A percentile compares a stretch with the other conserved stretches of the same genome.
These are phyloP conservation scores for Antitype chi DNA, from an alignment of 2,888 invertebrate genomes.

Conservation along the genomic window DNA sequence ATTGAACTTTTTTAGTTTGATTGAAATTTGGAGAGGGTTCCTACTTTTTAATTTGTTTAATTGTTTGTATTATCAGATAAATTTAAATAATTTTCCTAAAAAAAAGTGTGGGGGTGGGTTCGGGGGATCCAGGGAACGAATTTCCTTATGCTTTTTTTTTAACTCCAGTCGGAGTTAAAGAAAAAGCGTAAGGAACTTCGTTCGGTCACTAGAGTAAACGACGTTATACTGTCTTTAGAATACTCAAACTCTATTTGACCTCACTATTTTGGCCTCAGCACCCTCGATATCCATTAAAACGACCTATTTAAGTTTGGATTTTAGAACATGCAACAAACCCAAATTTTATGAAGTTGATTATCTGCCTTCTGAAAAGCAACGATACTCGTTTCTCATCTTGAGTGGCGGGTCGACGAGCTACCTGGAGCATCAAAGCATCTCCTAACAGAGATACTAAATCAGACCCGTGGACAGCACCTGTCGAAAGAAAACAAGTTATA, in stretches of 20 bases:
- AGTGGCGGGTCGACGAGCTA: constrained; percentile 91
- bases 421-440: constrained; percentile 92
- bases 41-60: not conserved
- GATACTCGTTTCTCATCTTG: constrained; percentile 90
- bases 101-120: too few relatives aligned
- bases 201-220: too few relatives aligned
- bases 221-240: too few relatives aligned
- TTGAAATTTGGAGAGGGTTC: not conserved
- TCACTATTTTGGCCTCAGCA: too few relatives aligned
- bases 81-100: not conserved
- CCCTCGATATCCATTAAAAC: too few relatives aligned
- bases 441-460: constrained; percentile 93
- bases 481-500: constrained; percentile 11
- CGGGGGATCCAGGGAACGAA: too few relatives aligned
- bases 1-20: not conserved
- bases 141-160: too few relatives aligned
- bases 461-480: constrained; percentile 92
- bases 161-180: too few relatives aligned
- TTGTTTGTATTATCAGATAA: not conserved
- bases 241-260: too few relatives aligned
- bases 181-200: too few relatives aligned
- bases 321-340: constrained; percentile 75
- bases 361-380: constrained; percentile 75
- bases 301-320: not conserved
- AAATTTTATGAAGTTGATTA: constrained; percentile 87